phyloP scores from a whole-genome alignment of 1,140 invertebrate genomes.

The Eueides isabella region DNA sequence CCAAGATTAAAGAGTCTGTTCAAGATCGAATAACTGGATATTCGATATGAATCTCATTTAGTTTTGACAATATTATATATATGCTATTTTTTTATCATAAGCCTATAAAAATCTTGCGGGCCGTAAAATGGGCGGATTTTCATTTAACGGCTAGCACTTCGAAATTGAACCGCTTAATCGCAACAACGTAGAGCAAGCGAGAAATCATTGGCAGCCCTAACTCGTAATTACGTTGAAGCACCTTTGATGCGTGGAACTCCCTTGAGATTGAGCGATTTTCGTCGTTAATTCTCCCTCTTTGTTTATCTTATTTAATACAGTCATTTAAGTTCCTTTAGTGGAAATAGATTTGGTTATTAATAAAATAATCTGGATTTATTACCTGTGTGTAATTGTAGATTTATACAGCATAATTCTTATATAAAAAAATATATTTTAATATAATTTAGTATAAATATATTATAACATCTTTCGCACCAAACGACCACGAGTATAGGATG shows the following conservation, averaged over 20 bases:
- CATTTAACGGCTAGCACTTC: constrained; percentile 59
- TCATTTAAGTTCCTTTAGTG: constrained; percentile 1
- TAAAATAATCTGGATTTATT: background rate
- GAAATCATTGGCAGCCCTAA: constrained; percentile 60
- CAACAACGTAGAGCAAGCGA: constrained; percentile 50
- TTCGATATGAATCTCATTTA: background rate
- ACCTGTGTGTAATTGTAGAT: background rate
- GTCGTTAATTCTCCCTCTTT: constrained; percentile 27
- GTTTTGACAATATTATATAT: background rate
- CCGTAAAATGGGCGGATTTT: constrained; percentile 35
- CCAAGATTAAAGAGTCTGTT: constrained; percentile 63
- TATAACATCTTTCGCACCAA: background rate
- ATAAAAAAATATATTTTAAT: background rate
- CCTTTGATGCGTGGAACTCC: constrained; percentile 51
- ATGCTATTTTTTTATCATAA: background rate
- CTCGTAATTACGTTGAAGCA: constrained; percentile 58
- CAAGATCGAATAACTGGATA: constrained; percentile 34
- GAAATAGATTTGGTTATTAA: background rate
- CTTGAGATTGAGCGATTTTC: constrained; percentile 26
- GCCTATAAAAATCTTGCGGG: background rate
- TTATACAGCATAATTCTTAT: background rate
- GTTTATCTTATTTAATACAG: constrained; percentile 22
- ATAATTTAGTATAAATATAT: background rate
- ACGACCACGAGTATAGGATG: background rate
- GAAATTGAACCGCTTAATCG: constrained; percentile 72